Evolutionary conservation across 2,888 invertebrate species (phyloP), one percentile per base, ranked within the genome.

Genomic region (Apotomis capreana): DNA sequence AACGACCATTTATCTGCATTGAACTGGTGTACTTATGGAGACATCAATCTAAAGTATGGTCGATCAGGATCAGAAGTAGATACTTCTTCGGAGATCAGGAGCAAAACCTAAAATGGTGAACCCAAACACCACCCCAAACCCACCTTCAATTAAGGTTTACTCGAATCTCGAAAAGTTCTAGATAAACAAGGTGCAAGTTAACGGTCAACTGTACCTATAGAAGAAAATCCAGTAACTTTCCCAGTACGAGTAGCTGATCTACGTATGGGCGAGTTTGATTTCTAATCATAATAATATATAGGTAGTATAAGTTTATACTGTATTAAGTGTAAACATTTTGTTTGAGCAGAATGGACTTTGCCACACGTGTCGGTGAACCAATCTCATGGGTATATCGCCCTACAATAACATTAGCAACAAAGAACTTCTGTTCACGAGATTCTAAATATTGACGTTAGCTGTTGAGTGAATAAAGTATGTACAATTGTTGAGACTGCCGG

Each of bases 391-490:
- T 55, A 67, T 4, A 49, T 40, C 37, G 13, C 58, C 49, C 58
- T 70, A 62, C 54, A 62, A 71, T 58, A 67, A 71, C 70, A 71
- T 67, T 71, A 62, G n/a, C 58, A 71, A 68, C 71, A 71, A 71
- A 57, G 67, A 68, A 54, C 55, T 40, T 57, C 57, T 57, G 44
- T 71, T 40, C 40, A 10, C 4, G 61, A 57, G 13, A 57, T 57
- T 68, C 61, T 67, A 67, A 71, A 71, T 61, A 71, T 60, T 67
- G 5, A 49, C 70, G 46, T 70, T 49, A 51, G 13, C 40, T 40
- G n/a, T 63, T n/a, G 46, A 10, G 15, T 46, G 15, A 15, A 15
- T 4, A 6, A 40, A 9, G 10, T 36, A 36, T 57, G 36, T 36
- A 3, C 36, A 57, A 58, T 58, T 58, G 37, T 6, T n/a, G 37